These are phyloP conservation scores for Rutilus rutilus DNA, from an alignment of 2,113 vertebrate species.

Conservation along the genomic window DNA sequence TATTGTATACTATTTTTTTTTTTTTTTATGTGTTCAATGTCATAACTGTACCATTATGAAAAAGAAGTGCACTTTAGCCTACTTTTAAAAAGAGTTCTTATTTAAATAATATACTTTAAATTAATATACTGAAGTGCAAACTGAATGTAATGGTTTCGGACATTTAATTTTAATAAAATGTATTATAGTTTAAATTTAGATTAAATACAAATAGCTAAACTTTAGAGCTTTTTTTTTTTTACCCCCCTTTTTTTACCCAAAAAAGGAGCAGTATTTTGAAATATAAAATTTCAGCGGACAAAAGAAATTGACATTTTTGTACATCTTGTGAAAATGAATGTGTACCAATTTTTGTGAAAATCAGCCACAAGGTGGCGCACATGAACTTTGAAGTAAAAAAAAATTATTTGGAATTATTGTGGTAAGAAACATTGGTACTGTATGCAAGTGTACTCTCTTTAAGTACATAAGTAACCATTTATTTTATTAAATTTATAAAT, in stretches of 20 bases:
- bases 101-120: not conserved
- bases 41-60: not conserved
- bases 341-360: too few species aligned
- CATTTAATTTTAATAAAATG: not conserved
- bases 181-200: not conserved
- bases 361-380: too few species aligned
- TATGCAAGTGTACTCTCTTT: too few species aligned
- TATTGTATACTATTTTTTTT: constrained; percentile 61
- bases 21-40: not conserved
- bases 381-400: not conserved
- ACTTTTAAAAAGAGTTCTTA: not conserved
- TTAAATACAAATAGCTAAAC: not conserved
- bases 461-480: too few species aligned
- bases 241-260: too few species aligned
- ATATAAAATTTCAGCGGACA: too few species aligned
- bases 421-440: not conserved
- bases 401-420: not conserved
- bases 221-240: not conserved
- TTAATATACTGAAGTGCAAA: not conserved
- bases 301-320: too few species aligned
- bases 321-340: too few species aligned
- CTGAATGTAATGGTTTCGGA: not conserved
- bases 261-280: too few species aligned
- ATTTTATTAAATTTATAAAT: too few species aligned
- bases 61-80: not conserved